These are phyloP conservation scores for Chaetops frenatus DNA, from an alignment of 2,113 vertebrate genomes.

Conservation along the genomic window DNA sequence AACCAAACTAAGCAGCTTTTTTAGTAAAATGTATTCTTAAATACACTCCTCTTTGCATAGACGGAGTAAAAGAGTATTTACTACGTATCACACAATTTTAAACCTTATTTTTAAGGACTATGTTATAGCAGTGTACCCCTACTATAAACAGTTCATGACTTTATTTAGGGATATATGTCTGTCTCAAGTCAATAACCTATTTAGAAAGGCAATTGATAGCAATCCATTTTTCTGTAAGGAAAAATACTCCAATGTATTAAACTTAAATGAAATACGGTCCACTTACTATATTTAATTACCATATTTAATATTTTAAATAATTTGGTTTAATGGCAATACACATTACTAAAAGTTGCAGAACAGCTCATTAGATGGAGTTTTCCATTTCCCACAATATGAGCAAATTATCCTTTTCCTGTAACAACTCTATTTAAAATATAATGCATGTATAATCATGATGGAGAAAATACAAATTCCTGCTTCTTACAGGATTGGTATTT, in stretches of 20 bases:
- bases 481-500: not conserved
- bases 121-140: not conserved
- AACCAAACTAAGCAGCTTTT: not conserved
- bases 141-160: not conserved
- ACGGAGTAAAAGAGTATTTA: not conserved
- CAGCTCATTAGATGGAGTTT: not conserved
- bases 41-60: not conserved
- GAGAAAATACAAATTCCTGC: not conserved
- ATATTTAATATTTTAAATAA: not conserved
- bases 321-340: not conserved
- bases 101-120: not conserved
- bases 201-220: not conserved
- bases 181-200: not conserved
- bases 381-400: not conserved
- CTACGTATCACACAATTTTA: not conserved
- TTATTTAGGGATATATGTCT: not conserved
- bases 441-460: not conserved
- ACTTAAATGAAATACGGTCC: not conserved
- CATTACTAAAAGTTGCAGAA: not conserved
- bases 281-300: not conserved
- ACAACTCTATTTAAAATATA: not conserved
- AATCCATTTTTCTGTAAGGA: not conserved
- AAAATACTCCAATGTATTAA: not conserved
- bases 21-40: not conserved
- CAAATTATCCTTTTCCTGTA: not conserved